Base-by-base conservation (phyloP, 2,797 vertebrate genomes). In the Capromys pilorides region DNA sequence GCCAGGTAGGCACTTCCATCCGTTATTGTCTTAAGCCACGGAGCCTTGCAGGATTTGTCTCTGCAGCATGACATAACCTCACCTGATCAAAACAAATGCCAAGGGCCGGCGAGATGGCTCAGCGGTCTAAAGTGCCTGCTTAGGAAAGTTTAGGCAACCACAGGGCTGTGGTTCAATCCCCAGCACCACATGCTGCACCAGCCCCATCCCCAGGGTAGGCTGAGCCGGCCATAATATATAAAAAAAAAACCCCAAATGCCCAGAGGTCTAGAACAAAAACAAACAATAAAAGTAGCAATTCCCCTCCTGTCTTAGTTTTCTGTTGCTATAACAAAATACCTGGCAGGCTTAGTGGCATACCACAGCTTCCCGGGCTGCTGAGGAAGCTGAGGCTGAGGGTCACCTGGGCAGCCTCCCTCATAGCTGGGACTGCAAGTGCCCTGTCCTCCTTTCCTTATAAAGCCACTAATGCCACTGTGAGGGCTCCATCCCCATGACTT, bases 21-120 rank as follows among this genome's bases (percentile, higher is more conserved):
- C 49, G 57, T 67, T 69, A 41, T 5, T 75, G 2, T 36, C 39
- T 36, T 36, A 67, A 86, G 67, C 33, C 45, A 33, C 2, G 19
- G 19, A 64, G 83, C 24, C 16, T 24, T 77, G 54, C 41, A 26
- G 78, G 61, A 62, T 59, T 86, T 66, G 31, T 83, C 71, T 45
- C 13, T 10, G 2, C n/a, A 8, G 24, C 6, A 3, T 26, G 21
- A 14, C 66, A 1, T 51, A 24, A 24, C 2, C 14, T 1, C 54
- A 13, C 22, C 41, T 24, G 39, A 51, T n/a, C 24, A 8, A 80
- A 73, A 57, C 13, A 33, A 79, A 19, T 31, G 21, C 49, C n/a
- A 16, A 66, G n/a, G n/a, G n/a, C n/a, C n/a, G n/a, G n/a, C n/a
- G n/a, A n/a, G n/a, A n/a, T n/a, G n/a, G n/a, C n/a, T n/a, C n/a